Conservation (phyloP, 2,888 invertebrate species). For the Criorhina ranunculi region DNA sequence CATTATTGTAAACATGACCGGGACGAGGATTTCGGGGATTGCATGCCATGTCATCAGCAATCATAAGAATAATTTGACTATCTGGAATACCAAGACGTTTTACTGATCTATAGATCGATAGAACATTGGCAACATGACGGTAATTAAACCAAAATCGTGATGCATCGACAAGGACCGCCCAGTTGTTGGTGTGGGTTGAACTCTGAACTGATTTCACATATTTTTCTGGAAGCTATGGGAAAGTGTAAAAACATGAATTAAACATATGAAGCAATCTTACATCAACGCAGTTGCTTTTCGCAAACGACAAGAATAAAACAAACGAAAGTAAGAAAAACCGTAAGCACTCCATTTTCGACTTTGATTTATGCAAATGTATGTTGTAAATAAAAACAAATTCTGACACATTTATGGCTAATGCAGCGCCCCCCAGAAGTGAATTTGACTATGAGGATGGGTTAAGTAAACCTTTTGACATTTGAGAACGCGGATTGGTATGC, state of each 20-base stretch:
- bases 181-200: constrained; percentile 96
- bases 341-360: constrained; percentile 1
- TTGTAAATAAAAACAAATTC: too few species aligned
- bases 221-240: constrained; percentile 80
- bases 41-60: constrained; percentile 99
- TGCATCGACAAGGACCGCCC: constrained; percentile 99
- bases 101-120: constrained; percentile 98
- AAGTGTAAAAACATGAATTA: neutral
- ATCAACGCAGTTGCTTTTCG: neutral
- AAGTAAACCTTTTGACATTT: too few species aligned
- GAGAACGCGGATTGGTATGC: too few species aligned
- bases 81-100: constrained; percentile 99
- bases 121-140: constrained; percentile 98
- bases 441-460: too few species aligned
- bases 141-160: constrained; percentile 99
- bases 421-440: too few species aligned
- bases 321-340: neutral
- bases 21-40: constrained; percentile 99
- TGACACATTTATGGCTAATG: too few species aligned
- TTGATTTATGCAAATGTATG: too few species aligned
- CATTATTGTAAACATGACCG: constrained; percentile 99
- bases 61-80: constrained; percentile 99
- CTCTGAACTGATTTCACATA: constrained; percentile 82
- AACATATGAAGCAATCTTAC: neutral
- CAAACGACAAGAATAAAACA: neutral